These are phyloP conservation scores for Dinothrombium tinctorium DNA, from an alignment of 1,140 invertebrate genomes.

Conservation along the genomic window DNA sequence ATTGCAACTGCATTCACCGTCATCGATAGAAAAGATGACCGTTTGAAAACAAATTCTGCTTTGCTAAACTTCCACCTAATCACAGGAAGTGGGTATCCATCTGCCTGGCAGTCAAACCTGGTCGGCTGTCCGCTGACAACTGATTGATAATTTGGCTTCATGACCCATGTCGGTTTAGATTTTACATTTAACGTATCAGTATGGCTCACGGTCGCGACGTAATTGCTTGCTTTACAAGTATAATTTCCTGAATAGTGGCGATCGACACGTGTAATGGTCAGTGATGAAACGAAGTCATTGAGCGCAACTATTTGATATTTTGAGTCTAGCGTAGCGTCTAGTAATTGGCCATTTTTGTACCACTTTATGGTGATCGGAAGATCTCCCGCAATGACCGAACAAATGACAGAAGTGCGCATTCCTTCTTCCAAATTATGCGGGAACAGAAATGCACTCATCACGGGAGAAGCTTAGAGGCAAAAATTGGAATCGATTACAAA, in stretches of 20 bases:
- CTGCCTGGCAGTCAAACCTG: constrained; percentile 17
- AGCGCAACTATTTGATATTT: constrained; percentile 15
- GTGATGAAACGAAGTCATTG: constrained; percentile 19
- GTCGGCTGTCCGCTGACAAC: constrained; percentile 14
- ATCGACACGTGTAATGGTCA: constrained; percentile 46
- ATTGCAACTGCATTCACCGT: constrained; percentile 9
- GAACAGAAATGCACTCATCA: constrained; percentile 16
- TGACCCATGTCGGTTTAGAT: constrained; percentile 17
- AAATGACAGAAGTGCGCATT: constrained; percentile 15
- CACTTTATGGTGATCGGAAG: constrained; percentile 45
- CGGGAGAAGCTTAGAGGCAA: constrained; percentile 13
- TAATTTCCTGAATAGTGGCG: constrained; percentile 50
- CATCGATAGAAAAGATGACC: too few relatives aligned
- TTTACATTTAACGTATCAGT: constrained; percentile 53
- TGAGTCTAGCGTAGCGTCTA: constrained; percentile 17
- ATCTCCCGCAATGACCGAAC: constrained; percentile 21
- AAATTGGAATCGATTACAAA: too few relatives aligned
- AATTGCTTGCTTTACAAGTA: constrained; percentile 52
- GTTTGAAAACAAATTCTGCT: background rate
- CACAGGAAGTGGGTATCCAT: constrained; percentile 17
- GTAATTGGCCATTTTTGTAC: constrained; percentile 48
- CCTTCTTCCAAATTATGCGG: constrained; percentile 16
- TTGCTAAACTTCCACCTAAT: constrained; percentile 16
- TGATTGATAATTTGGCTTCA: constrained; percentile 13
- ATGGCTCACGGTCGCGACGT: constrained; percentile 48